These are phyloP conservation scores for Lymantria dispar DNA, from an alignment of 2,888 invertebrate species.

Conservation along the genomic window DNA sequence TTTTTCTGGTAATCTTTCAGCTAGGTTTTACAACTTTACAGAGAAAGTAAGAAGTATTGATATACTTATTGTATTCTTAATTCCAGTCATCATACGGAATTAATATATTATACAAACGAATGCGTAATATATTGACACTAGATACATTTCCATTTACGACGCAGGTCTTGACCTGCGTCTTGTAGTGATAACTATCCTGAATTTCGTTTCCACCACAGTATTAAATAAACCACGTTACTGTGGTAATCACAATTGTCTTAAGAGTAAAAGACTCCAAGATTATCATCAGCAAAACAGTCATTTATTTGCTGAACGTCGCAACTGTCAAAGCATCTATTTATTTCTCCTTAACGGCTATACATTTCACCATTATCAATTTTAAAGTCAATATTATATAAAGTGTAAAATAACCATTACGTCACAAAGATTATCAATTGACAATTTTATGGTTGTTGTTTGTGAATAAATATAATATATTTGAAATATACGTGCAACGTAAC, in stretches of 20 bases:
- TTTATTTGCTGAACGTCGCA: conserved; percentile 26
- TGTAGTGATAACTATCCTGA: background rate
- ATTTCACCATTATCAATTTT: conserved; percentile 35
- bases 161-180: too few relatives aligned
- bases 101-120: too few relatives aligned
- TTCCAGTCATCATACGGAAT: too few relatives aligned
- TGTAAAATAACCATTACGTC: conserved; percentile 37
- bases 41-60: too few relatives aligned
- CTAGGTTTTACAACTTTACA: too few relatives aligned
- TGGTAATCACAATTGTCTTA: conserved; percentile 20
- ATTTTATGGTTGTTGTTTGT: conserved; percentile 34
- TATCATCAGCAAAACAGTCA: conserved; percentile 22
- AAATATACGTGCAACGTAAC: conserved; percentile 20
- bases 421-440: conserved; percentile 41
- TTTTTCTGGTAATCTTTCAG: too few relatives aligned
- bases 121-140: too few relatives aligned
- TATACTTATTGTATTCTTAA: too few relatives aligned
- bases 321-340: conserved; percentile 31
- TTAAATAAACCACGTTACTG: background rate
- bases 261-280: conserved; percentile 29
- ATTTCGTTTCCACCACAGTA: background rate
- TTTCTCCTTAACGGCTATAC: conserved; percentile 25
- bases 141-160: too few relatives aligned
- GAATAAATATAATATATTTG: conserved; percentile 21
- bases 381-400: conserved; percentile 36